Evolutionary conservation across 2,797 vertebrate species (phyloP), one percentile per base, ranked within the genome.

Genomic region (Halcyon smyrnensis): DNA sequence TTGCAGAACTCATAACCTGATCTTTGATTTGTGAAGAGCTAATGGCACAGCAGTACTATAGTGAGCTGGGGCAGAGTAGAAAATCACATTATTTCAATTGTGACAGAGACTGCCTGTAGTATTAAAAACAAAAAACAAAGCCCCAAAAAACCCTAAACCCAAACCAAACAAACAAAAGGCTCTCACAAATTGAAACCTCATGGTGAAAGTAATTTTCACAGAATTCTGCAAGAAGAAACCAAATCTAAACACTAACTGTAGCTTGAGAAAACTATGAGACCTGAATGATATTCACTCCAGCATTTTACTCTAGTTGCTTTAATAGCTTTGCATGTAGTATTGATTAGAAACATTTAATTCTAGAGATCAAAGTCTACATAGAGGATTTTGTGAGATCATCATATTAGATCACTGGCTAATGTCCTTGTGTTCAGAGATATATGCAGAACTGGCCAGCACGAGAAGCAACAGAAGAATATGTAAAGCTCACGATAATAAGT

Each of bases 1-100:
- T 94, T 94, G 16, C 9, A 43, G 32, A 39, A 14, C 12, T 91
- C 34, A 11, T 39, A 84, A 4, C 5, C 34, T 57, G 41, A 41
- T 67, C 45, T 86, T 77, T 81, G 69, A 88, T 82, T 88, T 89
- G 23, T 65, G n/a, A 69, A 37, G 37, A 78, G 20, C 34, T 77
- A 62, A 41, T 76, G 84, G 23, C 70, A 71, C 51, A 54, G 17
- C 18, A 75, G 45, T 56, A 45, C 20, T 60, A 50, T 5, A 62
- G 36, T 30, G 90, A 83, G 27, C 28, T 81, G 50, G 15, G 56
- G 48, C 65, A 90, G 51, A 93, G 32, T 27, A 82, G 32, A 23
- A 84, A 81, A 94, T 89, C 84, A 60, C 70, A 84, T 21, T 69
- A 73, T 90, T 56, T 75, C 36, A 79, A 27, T 90, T 84, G 57